These are phyloP conservation scores for Isaurus tuberculatus DNA, from an alignment of 92 coral and sea anemone species.

Conservation along the genomic window DNA sequence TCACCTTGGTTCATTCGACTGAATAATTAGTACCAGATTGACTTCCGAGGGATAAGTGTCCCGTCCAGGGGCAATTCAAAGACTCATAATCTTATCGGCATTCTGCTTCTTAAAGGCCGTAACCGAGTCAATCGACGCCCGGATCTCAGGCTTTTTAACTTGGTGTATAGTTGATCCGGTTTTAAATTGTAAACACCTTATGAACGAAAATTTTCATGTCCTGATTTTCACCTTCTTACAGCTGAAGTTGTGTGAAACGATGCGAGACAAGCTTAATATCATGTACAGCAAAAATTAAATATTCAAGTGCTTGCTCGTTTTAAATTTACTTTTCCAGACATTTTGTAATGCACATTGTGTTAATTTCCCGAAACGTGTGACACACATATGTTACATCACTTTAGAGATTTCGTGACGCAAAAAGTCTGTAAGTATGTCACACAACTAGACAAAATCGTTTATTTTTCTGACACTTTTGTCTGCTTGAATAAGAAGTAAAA, in stretches of 20 bases:
- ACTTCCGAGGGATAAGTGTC: not conserved
- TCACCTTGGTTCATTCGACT: not conserved
- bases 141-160: not conserved
- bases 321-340: too few species aligned
- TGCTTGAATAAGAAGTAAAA: too few species aligned
- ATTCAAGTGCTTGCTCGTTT: too few species aligned
- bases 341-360: too few species aligned
- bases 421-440: not conserved
- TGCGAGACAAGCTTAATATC: too few species aligned
- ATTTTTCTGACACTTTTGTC: too few species aligned
- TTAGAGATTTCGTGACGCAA: not conserved
- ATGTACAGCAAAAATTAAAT: too few species aligned
- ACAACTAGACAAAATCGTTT: not conserved
- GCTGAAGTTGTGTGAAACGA: too few species aligned
- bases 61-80: not conserved
- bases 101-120: not conserved
- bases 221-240: too few species aligned
- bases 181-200: not conserved
- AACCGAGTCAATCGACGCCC: not conserved
- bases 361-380: not conserved
- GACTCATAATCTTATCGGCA: too few species aligned
- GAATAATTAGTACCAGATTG: not conserved
- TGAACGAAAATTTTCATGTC: too few species aligned
- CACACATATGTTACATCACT: not conserved
- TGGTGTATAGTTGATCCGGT: not conserved